Base-by-base conservation (phyloP, 2,797 vertebrate species). In the Poecile montanus region DNA sequence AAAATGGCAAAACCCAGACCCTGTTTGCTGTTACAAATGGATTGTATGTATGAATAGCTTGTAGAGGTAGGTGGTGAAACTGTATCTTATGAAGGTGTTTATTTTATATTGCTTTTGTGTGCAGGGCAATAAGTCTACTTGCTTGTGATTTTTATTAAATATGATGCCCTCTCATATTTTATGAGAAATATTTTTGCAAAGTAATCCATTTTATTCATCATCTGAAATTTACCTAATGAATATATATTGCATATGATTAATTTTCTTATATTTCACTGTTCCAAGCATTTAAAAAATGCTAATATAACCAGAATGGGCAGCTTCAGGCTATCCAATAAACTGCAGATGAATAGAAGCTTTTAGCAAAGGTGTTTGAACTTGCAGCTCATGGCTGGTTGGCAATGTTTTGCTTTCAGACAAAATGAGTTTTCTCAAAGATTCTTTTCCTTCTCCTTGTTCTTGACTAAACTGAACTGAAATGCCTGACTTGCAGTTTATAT, bases 341-440 rank as follows among this genome's bases (percentile, higher is more conserved):
- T 83, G 63, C 70, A 96, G 95, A 95, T 93, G 53, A 96, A 96
- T 89, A 90, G 94, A 92, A n/a, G 70, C 48, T 96, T 97, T 94
- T 88, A 92, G 81, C 42, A 66, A 93, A 89, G 34, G 73, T 75
- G 51, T 89, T 77, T 91, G 89, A 91, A 91, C 74, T 80, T 78
- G 47, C 16, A 66, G 86, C 51, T 92, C 76, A 29, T 83, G 83
- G 56, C 47, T 93, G 57, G 29, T 40, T 93, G 78, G 34, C 38
- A 89, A 12, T 61, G 29, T 66, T 94, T 94, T 93, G 44, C 32
- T 90, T 83, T 78, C 70, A 74, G 58, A 87, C 22, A 57, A 89
- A 94, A 88, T 42, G 18, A 81, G 15, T 36, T 73, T 92, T 83
- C 91, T 61, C 50, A 63, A 65, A n/a, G 21, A 84, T 66, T 65